Base-by-base conservation (phyloP, 2,113 vertebrate genomes). In the Labeo catla region DNA sequence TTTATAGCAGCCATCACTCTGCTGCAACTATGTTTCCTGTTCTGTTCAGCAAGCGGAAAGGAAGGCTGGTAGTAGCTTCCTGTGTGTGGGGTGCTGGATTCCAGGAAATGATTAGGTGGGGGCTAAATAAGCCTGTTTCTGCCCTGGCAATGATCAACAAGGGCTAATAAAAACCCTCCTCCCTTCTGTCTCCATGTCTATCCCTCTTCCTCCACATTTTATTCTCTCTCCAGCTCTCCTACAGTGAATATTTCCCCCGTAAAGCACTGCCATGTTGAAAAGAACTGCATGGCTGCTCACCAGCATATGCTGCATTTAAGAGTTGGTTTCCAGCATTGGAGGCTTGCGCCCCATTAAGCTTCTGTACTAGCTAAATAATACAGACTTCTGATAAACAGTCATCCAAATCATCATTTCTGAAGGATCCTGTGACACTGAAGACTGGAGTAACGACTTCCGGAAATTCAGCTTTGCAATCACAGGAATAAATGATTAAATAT, bases 61-160 rank as follows among this genome's bases (percentile, higher is more conserved):
- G n/a, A 92, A 91, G 79, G 91, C 88, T 91, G 90, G 92, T 91
- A 90, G 92, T 52, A 19, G 90, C 91, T 95, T 94, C 92, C 94
- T 94, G 92, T 91, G 89, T 84, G 82, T 73, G 92, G 89, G 86
- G 85, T 84, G 39, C 23, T 15, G 65, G 85, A 79, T 86, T 90
- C 28, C 36, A 88, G 84, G 61, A 87, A 74, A 90, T 87, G 89
- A 83, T 90, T 89, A 82, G 45, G 34, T n/a, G 76, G 80, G 52
- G 88, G 87, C 63, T 81, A 80, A 74, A 81, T 57, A n/a, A 78
- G 49, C 47, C 61, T 36, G 74, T 34, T 68, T 85, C 61, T 39
- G 45, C 57, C 59, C 68, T 43, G 83, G 54, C 45, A 61, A 63
- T 47, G 45, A 66, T 81, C 59, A 50, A 81, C 57, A 66, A 47